Evolutionary conservation across 2,113 vertebrate species (phyloP).

Genomic region (Siphamia tubifer): DNA sequence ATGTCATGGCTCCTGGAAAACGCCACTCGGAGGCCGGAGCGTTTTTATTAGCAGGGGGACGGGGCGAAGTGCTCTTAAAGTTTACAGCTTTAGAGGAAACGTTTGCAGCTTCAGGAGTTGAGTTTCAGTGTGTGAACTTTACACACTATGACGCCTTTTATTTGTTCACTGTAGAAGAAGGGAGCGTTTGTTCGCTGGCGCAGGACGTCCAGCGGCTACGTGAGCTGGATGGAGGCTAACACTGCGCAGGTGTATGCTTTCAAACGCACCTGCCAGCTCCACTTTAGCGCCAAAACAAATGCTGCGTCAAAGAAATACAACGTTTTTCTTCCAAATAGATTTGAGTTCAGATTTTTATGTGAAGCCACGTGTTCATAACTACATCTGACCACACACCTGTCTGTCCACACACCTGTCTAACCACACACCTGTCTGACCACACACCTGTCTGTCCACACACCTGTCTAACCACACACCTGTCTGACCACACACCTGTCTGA

Average conservation of each 20-base stretch:
- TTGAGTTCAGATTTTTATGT: no score
- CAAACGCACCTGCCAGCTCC: neutral
- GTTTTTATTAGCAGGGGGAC: conserved; percentile 23
- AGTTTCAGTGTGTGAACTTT: conserved; percentile 36
- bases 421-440: no score
- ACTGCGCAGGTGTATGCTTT: neutral
- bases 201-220: neutral
- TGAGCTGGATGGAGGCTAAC: neutral
- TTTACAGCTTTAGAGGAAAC: conserved; percentile 46
- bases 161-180: conserved; percentile 27
- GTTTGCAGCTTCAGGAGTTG: neutral
- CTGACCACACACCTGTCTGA: no score
- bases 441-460: no score
- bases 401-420: no score
- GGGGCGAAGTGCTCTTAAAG: conserved; percentile 24
- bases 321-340: no score
- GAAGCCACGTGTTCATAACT: no score
- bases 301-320: no score
- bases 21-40: neutral
- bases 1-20: conserved; percentile 22
- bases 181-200: conserved; percentile 19
- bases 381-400: no score
- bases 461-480: no score
- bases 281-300: no score
- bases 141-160: conserved; percentile 7